phyloP scores from a whole-genome alignment of 2,888 invertebrate genomes.

The Pterobdella sp. region DNA sequence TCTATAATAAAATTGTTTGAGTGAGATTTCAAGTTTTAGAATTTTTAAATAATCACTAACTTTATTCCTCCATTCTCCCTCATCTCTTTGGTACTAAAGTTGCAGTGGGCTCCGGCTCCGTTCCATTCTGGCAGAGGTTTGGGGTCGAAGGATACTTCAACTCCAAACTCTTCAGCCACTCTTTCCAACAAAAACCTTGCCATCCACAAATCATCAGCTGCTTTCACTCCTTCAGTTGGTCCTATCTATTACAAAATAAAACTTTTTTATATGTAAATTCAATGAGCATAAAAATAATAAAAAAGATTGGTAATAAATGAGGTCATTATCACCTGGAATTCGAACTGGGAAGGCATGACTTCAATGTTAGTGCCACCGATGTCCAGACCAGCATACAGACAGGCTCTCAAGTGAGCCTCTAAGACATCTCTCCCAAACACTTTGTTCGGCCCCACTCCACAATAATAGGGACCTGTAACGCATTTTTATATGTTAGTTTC shows the following conservation, averaged over 20 bases:
- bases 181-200: conserved; percentile 53
- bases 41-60: conserved; percentile 36
- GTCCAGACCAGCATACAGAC: conserved; percentile 85
- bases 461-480: conserved; percentile 80
- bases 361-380: conserved; percentile 92
- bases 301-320: too few species aligned
- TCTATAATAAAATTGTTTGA: conserved; percentile 53
- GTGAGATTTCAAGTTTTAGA: neutral
- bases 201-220: conserved; percentile 56
- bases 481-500: too few species aligned
- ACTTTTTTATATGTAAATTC: too few species aligned
- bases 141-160: conserved; percentile 54
- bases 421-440: conserved; percentile 91
- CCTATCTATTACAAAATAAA: conserved; percentile 73
- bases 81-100: conserved; percentile 89
- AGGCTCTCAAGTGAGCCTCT: conserved; percentile 88
- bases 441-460: conserved; percentile 89
- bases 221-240: conserved; percentile 73
- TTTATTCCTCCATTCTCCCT: conserved; percentile 56
- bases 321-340: conserved; percentile 31
- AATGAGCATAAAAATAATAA: too few species aligned
- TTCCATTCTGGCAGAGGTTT: conserved; percentile 55
- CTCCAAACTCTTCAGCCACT: conserved; percentile 56
- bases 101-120: conserved; percentile 80
- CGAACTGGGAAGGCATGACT: conserved; percentile 84